phyloP scores from a whole-genome alignment of 2,113 vertebrate genomes.

The Myocastor coypus region DNA sequence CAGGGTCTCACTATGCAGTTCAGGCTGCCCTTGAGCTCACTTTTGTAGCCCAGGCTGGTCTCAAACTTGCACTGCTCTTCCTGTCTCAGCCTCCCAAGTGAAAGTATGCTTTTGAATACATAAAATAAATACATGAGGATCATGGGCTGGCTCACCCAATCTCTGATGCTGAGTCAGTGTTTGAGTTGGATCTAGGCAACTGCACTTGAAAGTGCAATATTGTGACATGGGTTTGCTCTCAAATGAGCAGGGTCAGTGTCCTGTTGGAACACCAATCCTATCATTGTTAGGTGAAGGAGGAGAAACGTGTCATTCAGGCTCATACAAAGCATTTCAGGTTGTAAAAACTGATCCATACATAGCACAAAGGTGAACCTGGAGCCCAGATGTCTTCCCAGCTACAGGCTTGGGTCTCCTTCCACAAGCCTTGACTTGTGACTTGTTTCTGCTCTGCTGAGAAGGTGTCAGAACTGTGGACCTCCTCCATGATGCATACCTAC shows the following conservation, averaged over 20 bases:
- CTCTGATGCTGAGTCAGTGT: not conserved
- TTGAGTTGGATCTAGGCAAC: not conserved
- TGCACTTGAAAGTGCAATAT: constrained; percentile 1
- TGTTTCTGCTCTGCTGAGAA: not conserved
- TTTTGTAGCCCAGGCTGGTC: no score
- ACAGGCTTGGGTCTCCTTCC: not conserved
- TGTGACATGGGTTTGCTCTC: not conserved
- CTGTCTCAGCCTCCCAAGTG: no score
- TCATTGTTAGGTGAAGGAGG: not conserved
- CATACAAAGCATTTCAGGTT: not conserved
- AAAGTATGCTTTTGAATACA: not conserved
- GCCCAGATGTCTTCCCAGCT: not conserved
- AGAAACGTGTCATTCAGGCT: not conserved
- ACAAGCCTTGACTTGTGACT: not conserved
- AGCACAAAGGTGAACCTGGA: not conserved
- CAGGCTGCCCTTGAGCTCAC: no score
- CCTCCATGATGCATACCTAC: not conserved
- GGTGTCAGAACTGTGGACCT: not conserved
- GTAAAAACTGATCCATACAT: not conserved
- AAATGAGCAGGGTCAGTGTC: not conserved
- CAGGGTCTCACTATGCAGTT: no score
- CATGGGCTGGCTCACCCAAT: constrained; percentile 7
- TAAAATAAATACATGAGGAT: not conserved
- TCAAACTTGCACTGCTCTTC: no score
- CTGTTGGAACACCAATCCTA: not conserved